Conservation (phyloP, 2,797 vertebrate genomes). For the Mormyrops attenuatus region DNA sequence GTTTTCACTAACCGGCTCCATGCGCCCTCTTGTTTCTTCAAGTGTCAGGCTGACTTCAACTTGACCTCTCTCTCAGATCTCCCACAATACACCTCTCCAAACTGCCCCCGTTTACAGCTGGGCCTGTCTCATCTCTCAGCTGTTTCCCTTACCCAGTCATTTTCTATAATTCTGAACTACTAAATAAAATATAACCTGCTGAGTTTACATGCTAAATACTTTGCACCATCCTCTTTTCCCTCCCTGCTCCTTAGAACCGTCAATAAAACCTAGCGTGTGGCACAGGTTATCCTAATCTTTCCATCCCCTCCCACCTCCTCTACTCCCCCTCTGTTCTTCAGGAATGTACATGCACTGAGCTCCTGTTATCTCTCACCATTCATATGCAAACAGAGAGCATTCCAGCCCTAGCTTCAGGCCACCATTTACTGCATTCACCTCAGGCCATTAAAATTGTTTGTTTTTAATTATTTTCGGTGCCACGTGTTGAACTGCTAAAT, state of each 20-base stretch:
- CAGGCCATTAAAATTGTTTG: conserved; percentile 19
- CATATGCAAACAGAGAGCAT: conserved; percentile 62
- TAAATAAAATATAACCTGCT: not conserved
- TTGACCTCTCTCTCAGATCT: conserved; percentile 24
- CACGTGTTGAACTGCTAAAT: not conserved
- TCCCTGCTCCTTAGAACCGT: not conserved
- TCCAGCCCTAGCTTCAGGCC: conserved; percentile 41
- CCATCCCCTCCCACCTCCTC: not conserved
- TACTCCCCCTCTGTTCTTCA: not conserved
- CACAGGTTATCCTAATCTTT: not conserved
- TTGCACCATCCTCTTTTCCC: not conserved
- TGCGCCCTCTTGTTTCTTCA: conserved; percentile 35
- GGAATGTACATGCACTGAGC: not conserved
- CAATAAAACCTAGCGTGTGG: not conserved
- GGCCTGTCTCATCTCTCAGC: not conserved
- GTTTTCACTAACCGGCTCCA: conserved; percentile 1
- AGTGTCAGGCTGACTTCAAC: not conserved
- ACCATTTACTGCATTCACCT: conserved; percentile 14
- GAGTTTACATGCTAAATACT: not conserved
- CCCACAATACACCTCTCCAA: conserved; percentile 46
- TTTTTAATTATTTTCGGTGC: conserved; percentile 8
- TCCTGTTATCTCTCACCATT: conserved; percentile 62
- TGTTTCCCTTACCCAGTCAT: not conserved
- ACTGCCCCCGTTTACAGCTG: not conserved
- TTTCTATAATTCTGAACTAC: not conserved